Percentiles rank a stretch among this genome's conserved stretches.
phyloP scores from a whole-genome alignment of 1,140 invertebrate species.

The Spodoptera litura region DNA sequence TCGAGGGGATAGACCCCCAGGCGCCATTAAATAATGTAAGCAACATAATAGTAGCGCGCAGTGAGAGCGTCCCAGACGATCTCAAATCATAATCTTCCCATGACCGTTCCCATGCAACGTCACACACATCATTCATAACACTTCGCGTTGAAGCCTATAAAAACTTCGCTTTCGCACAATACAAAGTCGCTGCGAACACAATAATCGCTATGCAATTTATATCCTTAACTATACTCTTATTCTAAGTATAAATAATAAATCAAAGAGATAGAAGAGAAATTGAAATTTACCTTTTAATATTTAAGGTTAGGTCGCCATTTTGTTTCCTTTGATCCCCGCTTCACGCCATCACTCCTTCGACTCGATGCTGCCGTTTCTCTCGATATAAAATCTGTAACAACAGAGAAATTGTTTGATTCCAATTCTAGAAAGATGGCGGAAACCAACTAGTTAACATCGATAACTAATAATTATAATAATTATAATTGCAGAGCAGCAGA shows the following conservation, averaged over 20 bases:
- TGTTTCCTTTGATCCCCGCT: background rate
- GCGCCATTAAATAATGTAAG: constrained; percentile 6
- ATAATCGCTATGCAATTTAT: constrained; percentile 29
- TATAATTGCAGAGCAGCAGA: constrained; percentile 37
- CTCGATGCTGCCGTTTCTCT: background rate
- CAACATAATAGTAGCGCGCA: constrained; percentile 22
- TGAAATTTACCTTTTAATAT: constrained; percentile 32
- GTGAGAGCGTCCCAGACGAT: constrained; percentile 12
- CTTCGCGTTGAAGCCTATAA: constrained; percentile 28
- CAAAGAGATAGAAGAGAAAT: background rate
- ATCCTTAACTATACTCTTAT: constrained; percentile 7
- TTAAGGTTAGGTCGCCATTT: constrained; percentile 3
- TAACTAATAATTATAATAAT: constrained; percentile 25
- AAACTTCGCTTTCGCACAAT: constrained; percentile 38
- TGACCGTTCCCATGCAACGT: constrained; percentile 35
- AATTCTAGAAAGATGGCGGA: constrained; percentile 22
- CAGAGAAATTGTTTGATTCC: constrained; percentile 49
- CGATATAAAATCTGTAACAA: constrained; percentile 50
- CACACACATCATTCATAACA: constrained; percentile 23
- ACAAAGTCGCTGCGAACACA: constrained; percentile 12
- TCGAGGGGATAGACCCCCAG: background rate
- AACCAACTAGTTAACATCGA: constrained; percentile 34
- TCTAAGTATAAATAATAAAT: constrained; percentile 5
- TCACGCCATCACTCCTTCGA: constrained; percentile 3
- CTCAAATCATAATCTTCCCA: constrained; percentile 20